Percentiles rank a stretch among this genome's conserved stretches.
Evolutionary conservation across 2,797 vertebrate species (phyloP).

Genomic region (Hyperoplus lanceolatus): DNA sequence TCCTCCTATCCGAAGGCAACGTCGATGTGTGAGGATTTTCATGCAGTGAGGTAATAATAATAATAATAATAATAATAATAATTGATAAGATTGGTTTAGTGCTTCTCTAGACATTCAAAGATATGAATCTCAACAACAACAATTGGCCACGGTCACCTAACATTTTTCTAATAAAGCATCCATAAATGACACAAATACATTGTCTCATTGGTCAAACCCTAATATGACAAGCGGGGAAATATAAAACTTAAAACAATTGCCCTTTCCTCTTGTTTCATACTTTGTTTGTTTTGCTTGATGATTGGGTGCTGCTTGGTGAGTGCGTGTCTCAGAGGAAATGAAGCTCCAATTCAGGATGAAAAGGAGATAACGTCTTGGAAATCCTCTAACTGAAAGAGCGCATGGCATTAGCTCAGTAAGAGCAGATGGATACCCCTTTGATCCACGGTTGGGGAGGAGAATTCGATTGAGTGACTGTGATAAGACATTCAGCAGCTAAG

Average conservation of each 20-base stretch:
- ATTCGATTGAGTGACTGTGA: conserved; percentile 75
- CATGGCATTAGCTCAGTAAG: conserved; percentile 72
- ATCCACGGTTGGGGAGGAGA: conserved; percentile 72
- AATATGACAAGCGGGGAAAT: conserved; percentile 13
- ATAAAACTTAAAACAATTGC: conserved; percentile 19
- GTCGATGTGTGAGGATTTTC: conserved; percentile 50
- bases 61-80: no score
- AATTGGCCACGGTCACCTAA: conserved; percentile 3
- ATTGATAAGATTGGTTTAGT: no score
- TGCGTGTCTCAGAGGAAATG: conserved; percentile 66
- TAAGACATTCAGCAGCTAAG: conserved; percentile 71
- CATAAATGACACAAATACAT: conserved; percentile 12
- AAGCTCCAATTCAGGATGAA: conserved; percentile 68
- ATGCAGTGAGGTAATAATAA: neutral
- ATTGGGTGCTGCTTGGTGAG: conserved; percentile 59
- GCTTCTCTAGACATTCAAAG: neutral
- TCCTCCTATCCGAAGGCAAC: conserved; percentile 10
- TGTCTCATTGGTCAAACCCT: conserved; percentile 13
- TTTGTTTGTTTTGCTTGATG: conserved; percentile 56
- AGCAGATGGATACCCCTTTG: conserved; percentile 73
- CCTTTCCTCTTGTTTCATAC: conserved; percentile 17
- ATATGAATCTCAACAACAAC: conserved; percentile 32
- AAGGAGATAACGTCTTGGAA: conserved; percentile 76
- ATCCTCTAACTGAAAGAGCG: conserved; percentile 67
- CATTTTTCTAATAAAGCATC: conserved; percentile 15